phyloP scores from a whole-genome alignment of 1,140 invertebrate genomes.

The Tetragonula clypearis region DNA sequence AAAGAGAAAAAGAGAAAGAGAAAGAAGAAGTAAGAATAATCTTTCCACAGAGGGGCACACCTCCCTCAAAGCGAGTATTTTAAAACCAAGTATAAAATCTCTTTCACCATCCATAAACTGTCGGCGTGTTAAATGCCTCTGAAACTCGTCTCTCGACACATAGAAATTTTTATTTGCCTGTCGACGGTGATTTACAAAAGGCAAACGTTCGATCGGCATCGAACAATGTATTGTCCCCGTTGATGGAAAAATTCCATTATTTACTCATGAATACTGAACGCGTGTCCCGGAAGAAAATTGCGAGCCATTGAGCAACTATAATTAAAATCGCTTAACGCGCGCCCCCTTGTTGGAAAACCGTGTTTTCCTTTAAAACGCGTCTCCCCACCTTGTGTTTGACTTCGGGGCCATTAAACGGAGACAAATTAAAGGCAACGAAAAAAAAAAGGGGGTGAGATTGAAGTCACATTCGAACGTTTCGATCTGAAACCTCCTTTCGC shows the following conservation, averaged over 20 bases:
- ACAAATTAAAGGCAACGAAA: not conserved
- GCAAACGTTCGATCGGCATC: constrained; percentile 1
- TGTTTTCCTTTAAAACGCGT: not conserved
- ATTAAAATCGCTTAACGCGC: constrained; percentile 18
- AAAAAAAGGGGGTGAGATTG: not conserved
- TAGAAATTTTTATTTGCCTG: not conserved
- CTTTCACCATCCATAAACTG: not conserved
- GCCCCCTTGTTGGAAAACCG: not conserved
- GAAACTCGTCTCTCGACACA: not conserved
- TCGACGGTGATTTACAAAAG: not conserved
- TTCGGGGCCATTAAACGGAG: not conserved
- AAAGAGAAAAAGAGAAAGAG: too few relatives aligned
- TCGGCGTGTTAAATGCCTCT: not conserved
- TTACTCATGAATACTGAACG: not conserved
- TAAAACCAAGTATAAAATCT: not conserved
- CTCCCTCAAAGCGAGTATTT: not conserved
- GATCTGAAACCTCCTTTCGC: not conserved
- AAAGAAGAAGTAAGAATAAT: too few relatives aligned
- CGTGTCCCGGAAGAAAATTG: constrained; percentile 5
- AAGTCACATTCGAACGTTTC: constrained; percentile 3
- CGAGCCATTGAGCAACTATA: not conserved
- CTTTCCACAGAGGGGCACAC: too few relatives aligned
- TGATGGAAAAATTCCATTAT: constrained; percentile 10
- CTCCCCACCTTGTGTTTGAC: not conserved
- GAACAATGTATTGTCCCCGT: constrained; percentile 9